These are phyloP conservation scores for Anas platyrhynchos DNA, from an alignment of 2,113 vertebrate species.

Conservation along the genomic window DNA sequence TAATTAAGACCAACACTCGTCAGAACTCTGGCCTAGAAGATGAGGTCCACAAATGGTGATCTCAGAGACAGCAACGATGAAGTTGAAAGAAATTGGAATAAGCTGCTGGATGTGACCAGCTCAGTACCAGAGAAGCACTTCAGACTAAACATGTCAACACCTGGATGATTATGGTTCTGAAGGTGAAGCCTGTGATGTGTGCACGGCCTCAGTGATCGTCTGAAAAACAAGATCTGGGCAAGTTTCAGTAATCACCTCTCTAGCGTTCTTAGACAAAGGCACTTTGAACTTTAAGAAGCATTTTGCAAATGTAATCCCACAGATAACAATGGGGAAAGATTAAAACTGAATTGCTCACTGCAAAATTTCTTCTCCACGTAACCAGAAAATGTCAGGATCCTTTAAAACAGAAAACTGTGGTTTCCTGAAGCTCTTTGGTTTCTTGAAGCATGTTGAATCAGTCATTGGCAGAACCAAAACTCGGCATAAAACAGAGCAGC, in stretches of 20 bases:
- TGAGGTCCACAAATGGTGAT: not conserved
- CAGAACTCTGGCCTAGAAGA: rapidly evolving
- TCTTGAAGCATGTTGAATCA: not conserved
- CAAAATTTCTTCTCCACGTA: not conserved
- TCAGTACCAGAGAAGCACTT: not conserved
- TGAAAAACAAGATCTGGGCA: not conserved
- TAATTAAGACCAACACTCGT: not conserved
- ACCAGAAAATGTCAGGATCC: not conserved
- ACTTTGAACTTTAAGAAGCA: not conserved
- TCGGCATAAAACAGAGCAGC: not conserved
- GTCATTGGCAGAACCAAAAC: not conserved
- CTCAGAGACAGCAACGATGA: not conserved
- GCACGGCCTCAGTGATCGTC: not conserved
- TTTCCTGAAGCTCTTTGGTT: not conserved
- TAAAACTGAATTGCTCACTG: not conserved
- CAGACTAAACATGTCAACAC: not conserved
- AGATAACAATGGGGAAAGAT: not conserved
- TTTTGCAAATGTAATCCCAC: not conserved
- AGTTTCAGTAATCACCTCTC: not conserved
- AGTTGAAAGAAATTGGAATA: not conserved
- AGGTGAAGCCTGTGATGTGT: not conserved
- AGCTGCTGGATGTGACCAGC: not conserved
- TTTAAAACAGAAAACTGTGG: not conserved
- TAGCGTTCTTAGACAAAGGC: not conserved
- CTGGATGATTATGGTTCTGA: not conserved